Evolutionary conservation across 2,888 invertebrate genomes (phyloP), one percentile per base, ranked within the genome.

Genomic region (Drepana falcataria): DNA sequence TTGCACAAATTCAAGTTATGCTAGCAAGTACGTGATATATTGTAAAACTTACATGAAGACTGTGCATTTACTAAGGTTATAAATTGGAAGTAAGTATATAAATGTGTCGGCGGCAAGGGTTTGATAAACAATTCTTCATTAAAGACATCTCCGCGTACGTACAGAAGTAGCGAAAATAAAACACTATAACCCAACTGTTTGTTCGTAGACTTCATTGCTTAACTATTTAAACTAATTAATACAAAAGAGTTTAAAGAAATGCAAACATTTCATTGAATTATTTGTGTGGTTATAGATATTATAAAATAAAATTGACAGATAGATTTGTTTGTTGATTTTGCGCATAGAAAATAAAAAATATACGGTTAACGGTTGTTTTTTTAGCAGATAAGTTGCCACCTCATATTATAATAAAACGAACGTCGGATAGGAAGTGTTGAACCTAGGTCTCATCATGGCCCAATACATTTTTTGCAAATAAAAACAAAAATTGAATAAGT

Each of bases 1-100:
- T 21, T 21, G 51, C 35, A 21, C 49, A 34, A 9, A 54, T 41
- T 4, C 7, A 52, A 40, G 9, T 44, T 9, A 9, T 2, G 9
- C 6, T 9, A 21, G 21, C 21, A 21, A 21, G 21, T 21, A 21
- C 21, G 21, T 21, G 21, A n/a, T 40, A 49, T 9, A 47, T 5
- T 2, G 35, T 47, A 5, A 9, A 52, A 89, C 94, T 93, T 91
- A 95, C 95, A 93, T 59, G 93, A 91, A 60, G 92, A 86, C 62
- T 89, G 86, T 54, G 88, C 85, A 60, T 93, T 92, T 93, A 96
- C 96, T 66, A 94, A 84, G 3, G 97, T 97, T 35, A 96, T 94
- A 83, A 98, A 99, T 84, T 98, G 97, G 82, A 98, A 98, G 81
- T 96, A 95, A 7, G 96, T 94, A 77, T 97, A 96, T 35, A 98